Base-by-base conservation (phyloP, 2,888 invertebrate genomes). In the Arenicola marina region DNA sequence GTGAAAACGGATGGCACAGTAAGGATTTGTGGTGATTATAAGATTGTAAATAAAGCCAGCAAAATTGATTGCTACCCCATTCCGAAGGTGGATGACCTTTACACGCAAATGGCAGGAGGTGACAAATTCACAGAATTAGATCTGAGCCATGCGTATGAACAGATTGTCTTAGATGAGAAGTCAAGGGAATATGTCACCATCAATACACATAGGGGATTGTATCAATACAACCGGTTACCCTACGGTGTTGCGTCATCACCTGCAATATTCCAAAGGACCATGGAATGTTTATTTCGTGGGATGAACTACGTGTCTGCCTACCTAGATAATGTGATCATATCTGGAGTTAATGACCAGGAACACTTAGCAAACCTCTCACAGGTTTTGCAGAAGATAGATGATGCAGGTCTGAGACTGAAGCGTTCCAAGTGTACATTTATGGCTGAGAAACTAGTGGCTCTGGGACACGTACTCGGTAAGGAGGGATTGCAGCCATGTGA, bases 131-230 rank as follows among this genome's bases (percentile, higher is more conserved):
- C n/a, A n/a, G n/a, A n/a, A n/a, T n/a, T n/a, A n/a, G n/a, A n/a
- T n/a, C n/a, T n/a, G n/a, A n/a, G n/a, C n/a, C n/a, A n/a, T n/a
- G n/a, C n/a, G n/a, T n/a, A n/a, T n/a, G n/a, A n/a, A n/a, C n/a
- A n/a, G n/a, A n/a, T n/a, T n/a, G n/a, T n/a, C n/a, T n/a, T n/a
- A n/a, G n/a, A n/a, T n/a, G n/a, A n/a, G n/a, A n/a, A n/a, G n/a
- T n/a, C n/a, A n/a, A n/a, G 15, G 11, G 26, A 33, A 21, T 7
- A 24, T 15, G n/a, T 26, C 26, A 61, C 61, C 2, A 45, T 61
- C 15, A 61, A 56, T 24, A 61, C 56, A n/a, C 61, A 61, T 21
- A 7, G 33, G 21, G 56, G 61, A 2, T 34, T 56, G 11, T 56
- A 56, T n/a, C 45, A 2, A 31, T 56, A 60, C 45, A 55, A 24